Conservation (phyloP, 2,797 vertebrate species). For the Tenualosa thibaudeaui region DNA sequence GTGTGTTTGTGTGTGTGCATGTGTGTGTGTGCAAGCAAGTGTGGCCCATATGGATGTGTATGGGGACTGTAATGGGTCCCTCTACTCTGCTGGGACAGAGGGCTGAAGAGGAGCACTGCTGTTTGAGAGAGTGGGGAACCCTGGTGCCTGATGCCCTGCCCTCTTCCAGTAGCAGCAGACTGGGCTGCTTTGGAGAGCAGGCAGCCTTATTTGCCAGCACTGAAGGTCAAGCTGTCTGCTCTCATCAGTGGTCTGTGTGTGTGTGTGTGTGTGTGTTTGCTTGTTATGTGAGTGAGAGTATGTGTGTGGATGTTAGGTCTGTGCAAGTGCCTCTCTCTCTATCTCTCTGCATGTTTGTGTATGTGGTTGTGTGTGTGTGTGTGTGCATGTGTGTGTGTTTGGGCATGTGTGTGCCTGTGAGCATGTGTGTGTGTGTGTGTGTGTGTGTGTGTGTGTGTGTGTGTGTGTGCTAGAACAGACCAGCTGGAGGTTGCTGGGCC, state of each 20-base stretch:
- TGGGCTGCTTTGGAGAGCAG: constrained; percentile 63
- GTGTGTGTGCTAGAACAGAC: constrained; percentile 49
- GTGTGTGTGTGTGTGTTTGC: not conserved
- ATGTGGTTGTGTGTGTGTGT: not conserved
- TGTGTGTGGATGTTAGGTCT: no score
- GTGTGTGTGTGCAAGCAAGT: constrained; percentile 17
- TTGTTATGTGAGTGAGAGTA: not conserved
- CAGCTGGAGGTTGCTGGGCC: constrained; percentile 67
- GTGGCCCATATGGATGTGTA: constrained; percentile 43
- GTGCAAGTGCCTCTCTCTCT: not conserved
- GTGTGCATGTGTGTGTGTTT: constrained; percentile 19
- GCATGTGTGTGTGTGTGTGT: constrained; percentile 47
- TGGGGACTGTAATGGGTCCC: constrained; percentile 25
- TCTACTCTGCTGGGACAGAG: not conserved
- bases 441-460: constrained; percentile 52
- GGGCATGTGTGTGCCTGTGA: constrained; percentile 30
- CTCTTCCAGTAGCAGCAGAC: constrained; percentile 62
- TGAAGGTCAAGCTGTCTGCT: constrained; percentile 72
- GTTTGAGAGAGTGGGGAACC: not conserved
- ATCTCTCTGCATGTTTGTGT: not conserved
- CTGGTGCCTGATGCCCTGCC: not conserved
- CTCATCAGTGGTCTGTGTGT: constrained; percentile 58
- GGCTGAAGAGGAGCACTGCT: not conserved
- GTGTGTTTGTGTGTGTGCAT: constrained; percentile 26
- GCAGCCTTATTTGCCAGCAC: constrained; percentile 61